phyloP scores from a whole-genome alignment of 2,797 vertebrate genomes.

The Delichon dasypus region DNA sequence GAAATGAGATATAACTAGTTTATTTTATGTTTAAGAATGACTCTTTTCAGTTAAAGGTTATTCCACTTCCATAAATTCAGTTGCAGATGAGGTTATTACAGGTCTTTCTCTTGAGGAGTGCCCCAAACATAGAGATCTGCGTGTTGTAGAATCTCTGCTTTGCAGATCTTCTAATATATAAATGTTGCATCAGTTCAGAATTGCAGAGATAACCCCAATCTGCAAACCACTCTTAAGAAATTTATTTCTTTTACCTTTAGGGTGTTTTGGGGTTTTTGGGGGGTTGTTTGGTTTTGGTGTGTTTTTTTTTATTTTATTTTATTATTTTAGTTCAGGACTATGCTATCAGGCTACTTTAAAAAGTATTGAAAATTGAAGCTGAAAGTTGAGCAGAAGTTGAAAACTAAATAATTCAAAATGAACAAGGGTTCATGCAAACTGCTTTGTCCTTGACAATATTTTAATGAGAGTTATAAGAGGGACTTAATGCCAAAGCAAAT shows the following conservation, averaged over 20 bases:
- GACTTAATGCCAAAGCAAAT: not conserved
- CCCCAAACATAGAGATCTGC: not conserved
- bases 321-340: not conserved
- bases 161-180: not conserved
- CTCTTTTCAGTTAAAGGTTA: not conserved
- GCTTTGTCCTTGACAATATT: not conserved
- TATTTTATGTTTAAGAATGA: not conserved
- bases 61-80: not conserved
- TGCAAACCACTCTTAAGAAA: not conserved
- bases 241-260: not conserved
- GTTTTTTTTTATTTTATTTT: not conserved
- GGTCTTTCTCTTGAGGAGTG: not conserved
- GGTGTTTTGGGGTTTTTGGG: too few species aligned
- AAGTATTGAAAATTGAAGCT: not conserved
- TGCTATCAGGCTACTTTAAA: not conserved
- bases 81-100: not conserved
- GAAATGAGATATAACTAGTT: not conserved
- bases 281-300: too few species aligned
- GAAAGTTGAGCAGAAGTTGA: not conserved
- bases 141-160: not conserved
- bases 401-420: not conserved
- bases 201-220: not conserved
- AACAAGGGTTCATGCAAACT: not conserved
- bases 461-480: not conserved
- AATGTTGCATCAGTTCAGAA: not conserved